Conservation (phyloP, 1,140 invertebrate species). For the Alviniconcha marisindica region DNA sequence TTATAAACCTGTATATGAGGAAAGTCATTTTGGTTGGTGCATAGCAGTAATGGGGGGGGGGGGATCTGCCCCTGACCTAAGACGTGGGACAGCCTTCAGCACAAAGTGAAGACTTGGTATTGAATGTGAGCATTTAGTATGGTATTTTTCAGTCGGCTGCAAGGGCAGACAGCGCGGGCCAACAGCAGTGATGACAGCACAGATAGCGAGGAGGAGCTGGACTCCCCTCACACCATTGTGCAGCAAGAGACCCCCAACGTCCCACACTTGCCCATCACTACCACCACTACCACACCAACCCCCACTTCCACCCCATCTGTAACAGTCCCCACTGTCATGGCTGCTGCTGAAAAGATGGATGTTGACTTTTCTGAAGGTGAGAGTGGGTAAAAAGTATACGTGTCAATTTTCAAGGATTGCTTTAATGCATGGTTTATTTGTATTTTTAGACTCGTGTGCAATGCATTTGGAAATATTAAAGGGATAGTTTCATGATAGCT, state of each 20-base stretch:
- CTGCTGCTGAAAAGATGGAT: conserved; percentile 43
- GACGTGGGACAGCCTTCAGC: no score
- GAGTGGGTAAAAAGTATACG: no score
- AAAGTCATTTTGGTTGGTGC: no score
- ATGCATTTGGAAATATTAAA: no score
- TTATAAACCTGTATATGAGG: no score
- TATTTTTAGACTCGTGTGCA: no score
- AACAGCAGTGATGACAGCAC: conserved; percentile 70
- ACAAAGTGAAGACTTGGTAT: neutral
- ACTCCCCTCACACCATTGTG: conserved; percentile 69
- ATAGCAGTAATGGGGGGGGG: no score
- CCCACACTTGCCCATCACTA: neutral
- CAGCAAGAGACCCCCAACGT: conserved; percentile 64
- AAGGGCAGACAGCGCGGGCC: conserved; percentile 52
- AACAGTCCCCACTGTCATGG: conserved; percentile 27
- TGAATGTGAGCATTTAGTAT: neutral
- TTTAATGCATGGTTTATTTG: no score
- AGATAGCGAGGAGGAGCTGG: conserved; percentile 73
- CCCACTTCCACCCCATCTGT: neutral
- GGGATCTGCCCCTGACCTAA: no score
- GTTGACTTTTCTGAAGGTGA: conserved; percentile 32
- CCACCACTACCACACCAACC: conserved; percentile 60
- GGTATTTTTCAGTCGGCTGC: conserved; percentile 49
- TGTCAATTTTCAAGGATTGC: no score
- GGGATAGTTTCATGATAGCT: no score